Evolutionary conservation across 2,113 vertebrate genomes (phyloP), one percentile per base, ranked within the genome.

Genomic region (Pycnonotus jocosus): DNA sequence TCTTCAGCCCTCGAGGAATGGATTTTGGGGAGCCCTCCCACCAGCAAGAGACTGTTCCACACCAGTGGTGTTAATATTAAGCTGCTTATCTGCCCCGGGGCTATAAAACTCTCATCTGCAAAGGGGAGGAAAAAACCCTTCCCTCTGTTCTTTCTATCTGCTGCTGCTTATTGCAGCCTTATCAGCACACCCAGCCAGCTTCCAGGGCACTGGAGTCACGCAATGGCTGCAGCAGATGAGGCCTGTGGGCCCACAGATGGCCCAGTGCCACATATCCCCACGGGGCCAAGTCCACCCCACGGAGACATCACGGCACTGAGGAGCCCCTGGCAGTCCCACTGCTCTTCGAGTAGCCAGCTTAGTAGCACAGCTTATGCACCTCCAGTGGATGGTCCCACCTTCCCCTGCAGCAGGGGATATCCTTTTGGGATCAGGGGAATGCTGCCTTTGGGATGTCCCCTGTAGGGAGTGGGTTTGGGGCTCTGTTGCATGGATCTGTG

Each of bases 201-300:
- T 42, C 6, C 18, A 7, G 62, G 65, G 76, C 60, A 17, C 2
- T 11, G 27, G 31, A 92, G 83, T 86, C 91, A 95, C 8, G 40
- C 90, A 62, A 90, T 1, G 45, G 37, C 58, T 64, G 56, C 42
- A 40, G 72, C 53, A 35, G 28, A n/a, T 0, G 1, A 12, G 23
- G 5, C 44, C 25, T 37, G 40, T 21, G 53, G 28, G 45, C 40
- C 66, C 53, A 5, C 31, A 31, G 62, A 10, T 5, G 65, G 51
- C 15, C 20, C 19, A 4, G 62, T 37, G 13, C 3, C 0, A 3
- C 1, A 0, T 76, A n/a, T 53, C 66, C 40, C 28, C 37, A 9
- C 7, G 0, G 3, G 56, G 58, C 50, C 62, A 51, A 61, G 86
- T 40, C 76, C 71, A 7, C 37, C 31, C 38, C 70, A 6, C 0